phyloP scores from a whole-genome alignment of 1,140 invertebrate species.

The Trialeurodes vaporariorum region DNA sequence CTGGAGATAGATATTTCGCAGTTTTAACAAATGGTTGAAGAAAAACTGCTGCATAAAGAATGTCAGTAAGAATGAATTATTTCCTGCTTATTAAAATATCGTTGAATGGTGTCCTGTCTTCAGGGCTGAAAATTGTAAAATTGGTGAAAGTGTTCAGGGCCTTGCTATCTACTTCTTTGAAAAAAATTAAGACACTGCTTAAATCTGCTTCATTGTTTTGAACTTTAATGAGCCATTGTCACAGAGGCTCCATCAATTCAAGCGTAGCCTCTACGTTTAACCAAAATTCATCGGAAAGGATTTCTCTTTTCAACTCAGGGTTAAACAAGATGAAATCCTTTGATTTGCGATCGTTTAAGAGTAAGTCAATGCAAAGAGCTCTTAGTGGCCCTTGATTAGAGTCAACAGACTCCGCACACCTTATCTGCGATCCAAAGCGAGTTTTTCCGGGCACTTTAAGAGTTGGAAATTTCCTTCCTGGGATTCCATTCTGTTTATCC shows the following conservation, averaged over 20 bases:
- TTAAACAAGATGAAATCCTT: not conserved
- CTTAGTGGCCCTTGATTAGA: not conserved
- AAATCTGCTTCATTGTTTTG: too few relatives aligned
- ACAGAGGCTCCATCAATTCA: not conserved
- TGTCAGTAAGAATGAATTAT: too few relatives aligned
- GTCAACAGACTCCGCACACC: not conserved
- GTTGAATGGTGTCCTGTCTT: too few relatives aligned
- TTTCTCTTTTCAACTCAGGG: not conserved
- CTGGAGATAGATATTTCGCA: too few relatives aligned
- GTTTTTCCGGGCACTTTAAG: not conserved
- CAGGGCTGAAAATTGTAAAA: too few relatives aligned
- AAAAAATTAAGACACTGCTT: too few relatives aligned
- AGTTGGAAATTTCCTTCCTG: not conserved
- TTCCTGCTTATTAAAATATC: too few relatives aligned
- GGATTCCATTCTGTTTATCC: slow-evolving; percentile 2
- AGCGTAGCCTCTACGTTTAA: not conserved
- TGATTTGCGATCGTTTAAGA: not conserved
- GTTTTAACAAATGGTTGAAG: too few relatives aligned
- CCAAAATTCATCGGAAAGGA: not conserved
- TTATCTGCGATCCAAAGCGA: not conserved
- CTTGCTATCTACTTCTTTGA: too few relatives aligned
- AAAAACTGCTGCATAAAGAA: too few relatives aligned
- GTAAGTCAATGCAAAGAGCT: not conserved
- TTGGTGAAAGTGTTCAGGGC: too few relatives aligned
- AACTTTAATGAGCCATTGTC: not conserved